A percentile compares a stretch with the other conserved stretches of the same genome.
phyloP scores from a whole-genome alignment of 2,888 invertebrate genomes.

The Bibio marci region DNA sequence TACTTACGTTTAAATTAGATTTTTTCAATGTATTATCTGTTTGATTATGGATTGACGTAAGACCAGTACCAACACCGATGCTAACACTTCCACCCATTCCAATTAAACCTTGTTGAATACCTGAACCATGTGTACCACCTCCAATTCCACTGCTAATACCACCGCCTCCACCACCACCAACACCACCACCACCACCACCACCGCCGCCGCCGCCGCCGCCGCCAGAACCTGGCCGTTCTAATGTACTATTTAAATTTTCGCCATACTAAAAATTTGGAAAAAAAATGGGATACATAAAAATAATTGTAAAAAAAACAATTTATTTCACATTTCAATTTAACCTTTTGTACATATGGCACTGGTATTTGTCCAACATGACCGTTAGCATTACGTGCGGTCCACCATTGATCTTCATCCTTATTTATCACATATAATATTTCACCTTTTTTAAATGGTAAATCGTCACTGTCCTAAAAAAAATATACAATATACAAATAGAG shows the following conservation, averaged over 20 bases:
- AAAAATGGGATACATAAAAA: no score
- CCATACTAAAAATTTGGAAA: neutral
- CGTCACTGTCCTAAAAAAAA: conserved; percentile 65
- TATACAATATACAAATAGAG: neutral
- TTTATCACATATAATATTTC: conserved; percentile 83
- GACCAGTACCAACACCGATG: no score
- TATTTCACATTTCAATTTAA: conserved; percentile 30
- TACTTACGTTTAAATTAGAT: conserved; percentile 29
- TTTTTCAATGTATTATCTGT: conserved; percentile 22
- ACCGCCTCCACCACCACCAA: conserved; percentile 5
- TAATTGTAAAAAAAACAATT: no score
- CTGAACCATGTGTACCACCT: conserved; percentile 1
- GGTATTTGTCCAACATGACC: conserved; percentile 89
- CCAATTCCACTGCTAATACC: no score
- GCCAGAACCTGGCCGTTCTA: conserved; percentile 20
- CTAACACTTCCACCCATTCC: neutral
- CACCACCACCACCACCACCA: conserved; percentile 17
- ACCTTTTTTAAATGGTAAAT: conserved; percentile 87
- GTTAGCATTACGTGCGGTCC: conserved; percentile 82
- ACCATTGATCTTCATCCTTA: conserved; percentile 97
- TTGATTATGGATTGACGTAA: conserved; percentile 16
- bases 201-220: conserved; percentile 18
- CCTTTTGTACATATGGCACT: conserved; percentile 84
- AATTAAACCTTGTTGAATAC: neutral
- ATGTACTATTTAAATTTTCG: conserved; percentile 17